phyloP scores from a whole-genome alignment of 2,888 invertebrate species.

The Agrilus cyanescens region DNA sequence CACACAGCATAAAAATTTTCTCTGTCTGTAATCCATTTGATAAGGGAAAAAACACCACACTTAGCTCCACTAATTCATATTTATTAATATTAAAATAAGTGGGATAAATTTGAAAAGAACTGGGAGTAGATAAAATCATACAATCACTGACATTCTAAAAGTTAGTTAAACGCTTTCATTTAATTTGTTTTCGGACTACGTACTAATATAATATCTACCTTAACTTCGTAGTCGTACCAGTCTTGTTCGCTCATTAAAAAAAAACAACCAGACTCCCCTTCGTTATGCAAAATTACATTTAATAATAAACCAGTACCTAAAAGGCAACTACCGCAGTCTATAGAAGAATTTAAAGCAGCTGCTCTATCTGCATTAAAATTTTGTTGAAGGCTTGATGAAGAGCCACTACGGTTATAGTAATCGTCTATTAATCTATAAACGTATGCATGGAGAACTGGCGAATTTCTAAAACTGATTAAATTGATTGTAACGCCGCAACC shows the following conservation, averaged over 20 bases:
- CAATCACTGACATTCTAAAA: slow-evolving; percentile 11
- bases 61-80: slow-evolving; percentile 29
- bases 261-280: slow-evolving; percentile 32
- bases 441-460: slow-evolving; percentile 30
- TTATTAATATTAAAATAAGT: slow-evolving; percentile 30
- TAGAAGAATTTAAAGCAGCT: slow-evolving; percentile 26
- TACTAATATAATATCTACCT: slow-evolving; percentile 22
- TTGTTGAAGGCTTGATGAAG: background rate
- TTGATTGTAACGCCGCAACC: slow-evolving; percentile 24
- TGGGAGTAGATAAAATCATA: slow-evolving; percentile 23
- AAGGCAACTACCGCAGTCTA: slow-evolving; percentile 36
- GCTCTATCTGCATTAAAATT: slow-evolving; percentile 14
- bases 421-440: slow-evolving; percentile 13
- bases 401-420: background rate
- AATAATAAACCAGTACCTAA: slow-evolving; percentile 28
- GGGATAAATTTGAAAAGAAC: slow-evolving; percentile 32
- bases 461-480: slow-evolving; percentile 26
- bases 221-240: slow-evolving; percentile 31
- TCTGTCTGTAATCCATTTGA: slow-evolving; percentile 31
- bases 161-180: background rate
- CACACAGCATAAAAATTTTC: slow-evolving; percentile 32
- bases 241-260: slow-evolving; percentile 36
- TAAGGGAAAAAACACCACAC: slow-evolving; percentile 31
- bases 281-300: slow-evolving; percentile 28
- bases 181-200: background rate